These are phyloP conservation scores for Atherix ibis DNA, from an alignment of 2,888 invertebrate species.

Conservation along the genomic window DNA sequence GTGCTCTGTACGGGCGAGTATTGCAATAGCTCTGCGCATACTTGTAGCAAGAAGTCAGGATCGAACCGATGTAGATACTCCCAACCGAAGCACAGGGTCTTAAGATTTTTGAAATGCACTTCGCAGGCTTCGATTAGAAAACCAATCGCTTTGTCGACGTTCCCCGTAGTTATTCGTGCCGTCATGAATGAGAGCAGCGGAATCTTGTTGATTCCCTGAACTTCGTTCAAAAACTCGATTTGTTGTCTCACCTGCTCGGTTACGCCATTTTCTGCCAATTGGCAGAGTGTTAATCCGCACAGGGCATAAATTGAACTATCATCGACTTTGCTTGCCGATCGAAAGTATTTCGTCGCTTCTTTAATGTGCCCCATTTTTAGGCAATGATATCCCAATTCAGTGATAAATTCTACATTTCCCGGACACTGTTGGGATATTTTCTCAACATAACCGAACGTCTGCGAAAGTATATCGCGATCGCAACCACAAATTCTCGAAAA, in stretches of 20 bases:
- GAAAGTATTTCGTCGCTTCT: conserved; percentile 66
- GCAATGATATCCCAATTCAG: conserved; percentile 70
- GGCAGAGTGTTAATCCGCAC: conserved; percentile 69
- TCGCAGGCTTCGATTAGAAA: conserved; percentile 48
- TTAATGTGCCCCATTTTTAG: conserved; percentile 55
- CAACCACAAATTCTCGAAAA: conserved; percentile 56
- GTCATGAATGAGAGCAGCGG: conserved; percentile 53
- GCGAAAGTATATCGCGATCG: conserved; percentile 48
- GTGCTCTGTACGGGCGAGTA: conserved; percentile 51
- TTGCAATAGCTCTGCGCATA: conserved; percentile 59
- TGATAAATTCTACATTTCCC: conserved; percentile 52
- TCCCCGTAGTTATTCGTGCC: conserved; percentile 43
- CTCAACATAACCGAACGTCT: conserved; percentile 63
- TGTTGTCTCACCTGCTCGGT: conserved; percentile 68
- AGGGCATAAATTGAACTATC: conserved; percentile 67
- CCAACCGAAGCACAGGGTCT: conserved; percentile 51
- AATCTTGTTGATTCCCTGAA: conserved; percentile 51
- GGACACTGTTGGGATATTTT: conserved; percentile 56
- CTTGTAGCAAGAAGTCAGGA: conserved; percentile 69
- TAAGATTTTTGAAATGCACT: conserved; percentile 34
- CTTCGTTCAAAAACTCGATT: conserved; percentile 68
- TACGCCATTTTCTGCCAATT: conserved; percentile 52
- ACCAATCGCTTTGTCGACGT: conserved; percentile 38
- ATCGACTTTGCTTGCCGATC: conserved; percentile 68
- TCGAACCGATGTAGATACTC: conserved; percentile 61